Base-by-base conservation (phyloP, 2,797 vertebrate species). In the Gorsachius magnificus region DNA sequence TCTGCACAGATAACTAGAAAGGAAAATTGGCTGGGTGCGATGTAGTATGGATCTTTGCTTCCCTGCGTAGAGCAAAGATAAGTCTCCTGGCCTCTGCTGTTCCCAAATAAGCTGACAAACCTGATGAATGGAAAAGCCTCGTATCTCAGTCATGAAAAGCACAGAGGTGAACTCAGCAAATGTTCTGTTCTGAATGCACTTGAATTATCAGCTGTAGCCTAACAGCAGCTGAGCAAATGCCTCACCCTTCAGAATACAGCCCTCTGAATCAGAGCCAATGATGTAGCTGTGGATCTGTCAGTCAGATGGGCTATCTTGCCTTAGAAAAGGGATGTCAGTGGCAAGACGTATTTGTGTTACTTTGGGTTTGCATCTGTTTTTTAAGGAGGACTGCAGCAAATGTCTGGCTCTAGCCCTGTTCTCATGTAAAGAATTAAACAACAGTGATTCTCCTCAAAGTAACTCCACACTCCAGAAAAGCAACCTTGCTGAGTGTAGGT, bases 31-130 rank as follows among this genome's bases (percentile, higher is more conserved):
- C 75, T 68, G 66, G 50, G 56, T 85, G 83, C 71, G 28, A 46
- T n/a, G 83, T 68, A 45, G 45, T 25, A 21, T 7, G 13, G 85
- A 57, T 74, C 74, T 90, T 46, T 61, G 60, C 43, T 87, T 89
- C 33, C 29, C 53, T 83, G 77, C 7, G 0, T 5, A 72, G 56
- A 90, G 86, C 56, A 53, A 36, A 86, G 91, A n/a, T 74, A 66
- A 86, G 35, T 74, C 61, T 76, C 41, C 54, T 19, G n/a, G 48
- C 35, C 83, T 95, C 87, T 83, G 65, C 60, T 58, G 89, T 77
- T 83, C 72, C 80, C 80, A 81, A 83, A 90, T 80, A 89, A 89
- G 53, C 74, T 89, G 87, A 86, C 89, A 96, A 77, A 86, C 77
- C 60, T 81, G 77, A 61, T 66, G 72, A 86, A 88, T 71, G 56